These are phyloP conservation scores for Atherinomorus stipes DNA, from an alignment of 2,113 vertebrate species.

Conservation along the genomic window DNA sequence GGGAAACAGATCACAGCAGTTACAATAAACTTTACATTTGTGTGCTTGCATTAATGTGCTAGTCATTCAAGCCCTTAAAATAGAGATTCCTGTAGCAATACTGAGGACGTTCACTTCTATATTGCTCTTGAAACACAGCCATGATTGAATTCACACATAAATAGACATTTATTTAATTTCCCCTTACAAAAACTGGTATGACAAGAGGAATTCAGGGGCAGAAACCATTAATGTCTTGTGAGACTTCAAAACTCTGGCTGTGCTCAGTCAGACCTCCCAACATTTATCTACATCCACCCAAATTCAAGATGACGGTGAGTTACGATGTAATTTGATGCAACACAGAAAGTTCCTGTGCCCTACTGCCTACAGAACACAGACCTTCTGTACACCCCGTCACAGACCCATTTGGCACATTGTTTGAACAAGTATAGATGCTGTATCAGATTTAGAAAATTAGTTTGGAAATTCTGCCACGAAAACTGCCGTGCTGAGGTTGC, in stretches of 20 bases:
- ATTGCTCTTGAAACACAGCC: conserved; percentile 18
- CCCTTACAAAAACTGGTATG: conserved; percentile 8
- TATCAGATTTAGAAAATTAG: conserved; percentile 44
- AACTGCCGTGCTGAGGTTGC: background rate
- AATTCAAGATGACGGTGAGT: conserved; percentile 30
- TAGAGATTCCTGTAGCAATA: conserved; percentile 18
- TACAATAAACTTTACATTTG: conserved; percentile 43
- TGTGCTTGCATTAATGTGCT: conserved; percentile 50
- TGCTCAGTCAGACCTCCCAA: conserved; percentile 24
- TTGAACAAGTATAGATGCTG: conserved; percentile 17
- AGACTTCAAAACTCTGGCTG: conserved; percentile 18
- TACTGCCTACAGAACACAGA: conserved; percentile 22
- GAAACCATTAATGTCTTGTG: conserved; percentile 9
- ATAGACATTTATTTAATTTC: conserved; percentile 7
- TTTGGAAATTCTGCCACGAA: conserved; percentile 26
- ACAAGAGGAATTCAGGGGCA: conserved; percentile 16
- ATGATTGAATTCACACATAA: conserved; percentile 14
- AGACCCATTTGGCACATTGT: background rate
- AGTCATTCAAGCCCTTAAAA: conserved; percentile 9
- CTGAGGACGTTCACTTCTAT: background rate
- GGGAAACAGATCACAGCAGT: conserved; percentile 30
- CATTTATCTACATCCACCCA: conserved; percentile 29
- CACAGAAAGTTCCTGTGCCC: background rate
- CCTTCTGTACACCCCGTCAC: conserved; percentile 8
- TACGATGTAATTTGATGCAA: conserved; percentile 24